A percentile compares a stretch with the other conserved stretches of the same genome.
phyloP scores from a whole-genome alignment of 2,888 invertebrate genomes.

The Argyresthia albistria region DNA sequence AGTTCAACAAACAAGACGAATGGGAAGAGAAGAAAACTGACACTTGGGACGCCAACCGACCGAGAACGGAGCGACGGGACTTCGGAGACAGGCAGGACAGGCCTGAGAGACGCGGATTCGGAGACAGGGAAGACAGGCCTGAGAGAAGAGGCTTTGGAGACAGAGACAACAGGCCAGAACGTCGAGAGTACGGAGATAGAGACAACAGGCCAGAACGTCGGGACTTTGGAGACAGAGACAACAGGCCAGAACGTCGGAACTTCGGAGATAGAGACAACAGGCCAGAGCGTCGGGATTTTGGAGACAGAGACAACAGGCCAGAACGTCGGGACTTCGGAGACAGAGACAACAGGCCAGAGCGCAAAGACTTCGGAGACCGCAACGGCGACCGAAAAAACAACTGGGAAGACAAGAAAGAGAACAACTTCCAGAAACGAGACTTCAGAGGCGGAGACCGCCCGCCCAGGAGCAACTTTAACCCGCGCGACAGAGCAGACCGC shows the following conservation, averaged over 20 bases:
- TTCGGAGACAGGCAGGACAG: slow-evolving; percentile 15
- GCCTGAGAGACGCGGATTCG: slow-evolving; percentile 7
- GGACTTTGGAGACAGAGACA: background rate
- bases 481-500: slow-evolving; percentile 46
- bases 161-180: background rate
- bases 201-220: slow-evolving; percentile 12
- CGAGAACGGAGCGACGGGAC: background rate
- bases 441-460: slow-evolving; percentile 13
- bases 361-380: background rate
- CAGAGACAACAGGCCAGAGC: background rate
- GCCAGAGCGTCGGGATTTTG: slow-evolving; percentile 8
- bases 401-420: slow-evolving; percentile 14
- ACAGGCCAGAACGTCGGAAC: slow-evolving; percentile 6
- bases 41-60: slow-evolving; percentile 22
- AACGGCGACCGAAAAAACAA: background rate
- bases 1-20: slow-evolving; percentile 28
- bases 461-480: slow-evolving; percentile 41
- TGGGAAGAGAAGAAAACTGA: slow-evolving; percentile 34
- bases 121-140: slow-evolving; percentile 18
- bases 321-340: background rate
- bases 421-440: slow-evolving; percentile 9
- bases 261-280: slow-evolving; percentile 10
- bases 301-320: slow-evolving; percentile 18
- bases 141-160: background rate
- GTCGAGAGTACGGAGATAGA: slow-evolving; percentile 12